Evolutionary conservation across 2,888 invertebrate genomes (phyloP).

Genomic region (Tenodera sinensis): DNA sequence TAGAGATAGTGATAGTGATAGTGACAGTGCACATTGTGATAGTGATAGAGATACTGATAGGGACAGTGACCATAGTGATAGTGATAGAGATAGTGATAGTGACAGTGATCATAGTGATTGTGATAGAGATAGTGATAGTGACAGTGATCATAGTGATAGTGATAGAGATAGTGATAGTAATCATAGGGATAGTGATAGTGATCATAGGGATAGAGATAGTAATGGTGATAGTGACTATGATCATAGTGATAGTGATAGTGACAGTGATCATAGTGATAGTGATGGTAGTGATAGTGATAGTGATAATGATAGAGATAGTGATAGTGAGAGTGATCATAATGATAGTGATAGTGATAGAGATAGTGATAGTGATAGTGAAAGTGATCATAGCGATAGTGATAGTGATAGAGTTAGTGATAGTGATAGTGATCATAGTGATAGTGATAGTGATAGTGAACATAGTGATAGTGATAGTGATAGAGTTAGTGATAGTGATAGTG

Average conservation of each 20-base stretch:
- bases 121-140: neutral
- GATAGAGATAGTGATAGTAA: neutral
- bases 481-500: no score
- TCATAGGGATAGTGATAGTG: neutral
- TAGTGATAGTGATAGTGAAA: no score
- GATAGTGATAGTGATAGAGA: no score
- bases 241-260: neutral
- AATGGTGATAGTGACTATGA: neutral
- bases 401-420: no score
- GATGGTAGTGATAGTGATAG: neutral
- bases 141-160: neutral
- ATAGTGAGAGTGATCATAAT: neutral
- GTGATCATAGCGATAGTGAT: no score
- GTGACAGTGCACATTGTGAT: no score
- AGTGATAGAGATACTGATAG: neutral
- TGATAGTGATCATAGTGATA: no score
- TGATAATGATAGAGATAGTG: neutral
- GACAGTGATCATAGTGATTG: neutral
- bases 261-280: neutral
- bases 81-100: neutral
- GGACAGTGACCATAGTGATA: neutral
- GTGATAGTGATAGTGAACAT: no score
- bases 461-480: no score
- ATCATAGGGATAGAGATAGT: no score
- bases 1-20: neutral